A percentile compares a stretch with the other conserved stretches of the same genome.
These are phyloP conservation scores for Varanus komodoensis DNA, from an alignment of 2,113 vertebrate species.

Conservation along the genomic window DNA sequence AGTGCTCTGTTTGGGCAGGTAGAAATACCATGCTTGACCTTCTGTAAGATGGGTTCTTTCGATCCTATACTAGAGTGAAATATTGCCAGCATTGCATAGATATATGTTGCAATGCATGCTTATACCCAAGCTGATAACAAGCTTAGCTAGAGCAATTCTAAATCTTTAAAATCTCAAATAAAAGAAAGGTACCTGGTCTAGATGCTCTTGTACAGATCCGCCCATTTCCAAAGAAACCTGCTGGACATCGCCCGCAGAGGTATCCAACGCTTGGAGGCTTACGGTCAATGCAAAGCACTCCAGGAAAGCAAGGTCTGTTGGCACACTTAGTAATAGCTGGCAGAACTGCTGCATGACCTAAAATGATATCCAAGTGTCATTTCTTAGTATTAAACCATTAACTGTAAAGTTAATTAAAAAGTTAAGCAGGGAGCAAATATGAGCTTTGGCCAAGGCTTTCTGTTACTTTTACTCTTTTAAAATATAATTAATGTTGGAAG, in stretches of 20 bases:
- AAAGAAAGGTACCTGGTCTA: conserved; percentile 49
- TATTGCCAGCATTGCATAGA: not conserved
- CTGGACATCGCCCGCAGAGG: conserved; percentile 81
- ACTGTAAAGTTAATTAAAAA: not conserved
- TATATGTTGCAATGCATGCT: accelerated
- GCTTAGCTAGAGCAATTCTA: not conserved
- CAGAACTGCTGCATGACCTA: conserved; percentile 29
- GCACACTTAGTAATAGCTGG: conserved; percentile 65
- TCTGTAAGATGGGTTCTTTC: no score
- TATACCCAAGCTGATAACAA: not conserved
- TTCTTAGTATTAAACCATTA: not conserved
- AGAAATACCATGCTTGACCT: not conserved
- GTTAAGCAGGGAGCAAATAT: not conserved
- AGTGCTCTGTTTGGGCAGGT: not conserved
- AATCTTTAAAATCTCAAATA: not conserved
- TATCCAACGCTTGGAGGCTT: conserved; percentile 74
- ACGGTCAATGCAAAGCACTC: conserved; percentile 78
- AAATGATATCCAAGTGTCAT: not conserved
- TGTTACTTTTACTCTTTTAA: conserved; percentile 51
- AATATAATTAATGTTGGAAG: conserved; percentile 54
- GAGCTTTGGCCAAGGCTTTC: conserved; percentile 26
- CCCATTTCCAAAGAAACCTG: conserved; percentile 58
- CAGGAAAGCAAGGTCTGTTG: conserved; percentile 81
- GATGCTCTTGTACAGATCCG: conserved; percentile 35
- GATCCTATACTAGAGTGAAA: not conserved